phyloP scores from a whole-genome alignment of 2,797 vertebrate species.

The Enteromius trimaculatus region DNA sequence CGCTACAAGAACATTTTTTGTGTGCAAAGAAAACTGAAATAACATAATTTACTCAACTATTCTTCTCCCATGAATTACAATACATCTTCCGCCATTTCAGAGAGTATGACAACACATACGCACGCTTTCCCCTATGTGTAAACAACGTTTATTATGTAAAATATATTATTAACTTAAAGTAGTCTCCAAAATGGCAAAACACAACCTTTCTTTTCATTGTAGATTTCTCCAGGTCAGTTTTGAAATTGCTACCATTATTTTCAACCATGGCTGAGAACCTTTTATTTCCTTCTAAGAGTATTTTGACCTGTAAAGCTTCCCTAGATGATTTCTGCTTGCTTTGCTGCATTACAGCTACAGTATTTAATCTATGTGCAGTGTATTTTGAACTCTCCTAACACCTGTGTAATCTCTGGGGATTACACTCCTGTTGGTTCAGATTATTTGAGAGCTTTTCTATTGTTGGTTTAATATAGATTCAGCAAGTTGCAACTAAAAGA shows the following conservation, averaged over 20 bases:
- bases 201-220: not conserved
- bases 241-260: not conserved
- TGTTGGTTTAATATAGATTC: conserved; percentile 40
- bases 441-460: conserved; percentile 27
- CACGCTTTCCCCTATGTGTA: no score
- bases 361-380: conserved; percentile 17
- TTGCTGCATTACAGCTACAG: conserved; percentile 28
- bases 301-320: conserved; percentile 4
- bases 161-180: no score
- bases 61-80: no score
- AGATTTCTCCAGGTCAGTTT: not conserved
- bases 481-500: not conserved
- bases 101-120: no score
- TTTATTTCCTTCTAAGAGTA: not conserved
- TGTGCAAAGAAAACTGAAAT: no score
- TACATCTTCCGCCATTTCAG: no score
- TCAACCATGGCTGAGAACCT: not conserved
- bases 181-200: no score
- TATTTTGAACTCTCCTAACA: conserved; percentile 45
- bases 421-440: conserved; percentile 45
- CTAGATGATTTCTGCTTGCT: conserved; percentile 19
- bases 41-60: no score
- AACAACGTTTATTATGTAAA: no score
- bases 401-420: conserved; percentile 56
- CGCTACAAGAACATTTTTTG: no score